phyloP scores from a whole-genome alignment of 2,888 invertebrate genomes.

The Dryobota labecula region DNA sequence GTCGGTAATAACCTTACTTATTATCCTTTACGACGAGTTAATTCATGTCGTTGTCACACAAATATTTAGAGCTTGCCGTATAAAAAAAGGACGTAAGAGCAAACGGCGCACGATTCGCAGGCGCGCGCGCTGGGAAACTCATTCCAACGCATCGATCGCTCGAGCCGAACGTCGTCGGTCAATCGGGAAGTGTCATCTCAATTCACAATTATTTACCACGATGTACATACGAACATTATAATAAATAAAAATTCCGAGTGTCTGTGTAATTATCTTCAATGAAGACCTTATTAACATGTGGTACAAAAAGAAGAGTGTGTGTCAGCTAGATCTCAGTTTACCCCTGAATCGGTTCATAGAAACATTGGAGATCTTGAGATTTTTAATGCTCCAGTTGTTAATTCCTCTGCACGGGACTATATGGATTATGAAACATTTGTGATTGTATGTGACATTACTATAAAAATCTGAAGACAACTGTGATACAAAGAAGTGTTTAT shows the following conservation, averaged over 20 bases:
- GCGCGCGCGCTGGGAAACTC: conserved; percentile 85
- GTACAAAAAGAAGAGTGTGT: conserved; percentile 70
- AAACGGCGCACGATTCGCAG: conserved; percentile 74
- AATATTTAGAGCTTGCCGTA: conserved; percentile 86
- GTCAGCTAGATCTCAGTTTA: conserved; percentile 67
- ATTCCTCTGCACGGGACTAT: conserved; percentile 72
- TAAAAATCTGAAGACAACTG: conserved; percentile 47
- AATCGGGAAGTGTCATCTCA: conserved; percentile 80
- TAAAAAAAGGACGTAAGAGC: conserved; percentile 86
- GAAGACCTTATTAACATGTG: conserved; percentile 74
- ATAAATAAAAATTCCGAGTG: conserved; percentile 45
- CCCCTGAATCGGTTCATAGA: conserved; percentile 71
- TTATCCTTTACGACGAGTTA: conserved; percentile 89
- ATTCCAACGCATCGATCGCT: conserved; percentile 83
- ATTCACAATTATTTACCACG: conserved; percentile 32
- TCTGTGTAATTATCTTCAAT: conserved; percentile 66
- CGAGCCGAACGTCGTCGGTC: conserved; percentile 82
- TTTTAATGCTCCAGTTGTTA: conserved; percentile 70
- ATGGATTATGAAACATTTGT: conserved; percentile 78
- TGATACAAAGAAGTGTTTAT: conserved; percentile 70
- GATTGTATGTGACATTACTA: conserved; percentile 66
- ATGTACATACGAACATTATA: conserved; percentile 52
- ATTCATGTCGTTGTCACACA: conserved; percentile 85
- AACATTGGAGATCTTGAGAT: conserved; percentile 71
- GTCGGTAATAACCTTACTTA: conserved; percentile 87